Conservation (phyloP, 2,888 invertebrate genomes). For the Netelia virgata region DNA sequence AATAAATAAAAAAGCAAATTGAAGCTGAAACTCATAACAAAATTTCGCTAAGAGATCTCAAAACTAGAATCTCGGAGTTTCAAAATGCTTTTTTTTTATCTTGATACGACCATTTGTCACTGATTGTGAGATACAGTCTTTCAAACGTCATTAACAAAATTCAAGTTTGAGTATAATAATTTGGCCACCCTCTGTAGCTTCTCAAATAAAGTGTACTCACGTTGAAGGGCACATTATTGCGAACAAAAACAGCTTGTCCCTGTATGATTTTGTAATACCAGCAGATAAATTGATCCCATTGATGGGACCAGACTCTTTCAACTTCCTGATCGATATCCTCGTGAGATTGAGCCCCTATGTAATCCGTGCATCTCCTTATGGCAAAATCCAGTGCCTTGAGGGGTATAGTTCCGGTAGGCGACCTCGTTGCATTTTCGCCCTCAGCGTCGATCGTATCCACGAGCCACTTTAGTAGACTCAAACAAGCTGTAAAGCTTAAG, state of each 20-base stretch:
- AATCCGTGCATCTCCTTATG: slow-evolving; percentile 91
- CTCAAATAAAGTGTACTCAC: slow-evolving; percentile 74
- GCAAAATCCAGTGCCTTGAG: slow-evolving; percentile 93
- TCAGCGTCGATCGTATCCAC: slow-evolving; percentile 86
- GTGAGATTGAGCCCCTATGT: slow-evolving; percentile 90
- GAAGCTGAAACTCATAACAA: too few relatives aligned
- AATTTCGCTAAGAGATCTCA: too few relatives aligned
- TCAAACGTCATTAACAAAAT: too few relatives aligned
- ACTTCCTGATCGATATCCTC: slow-evolving; percentile 92
- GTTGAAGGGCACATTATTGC: slow-evolving; percentile 78
- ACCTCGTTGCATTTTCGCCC: slow-evolving; percentile 87
- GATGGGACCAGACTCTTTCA: slow-evolving; percentile 91
- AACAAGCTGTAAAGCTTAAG: slow-evolving; percentile 91
- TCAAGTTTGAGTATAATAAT: too few relatives aligned
- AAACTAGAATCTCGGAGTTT: too few relatives aligned
- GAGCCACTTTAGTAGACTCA: slow-evolving; percentile 93
- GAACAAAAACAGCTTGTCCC: slow-evolving; percentile 79
- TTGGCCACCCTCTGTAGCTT: too few relatives aligned
- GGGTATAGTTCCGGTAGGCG: slow-evolving; percentile 89
- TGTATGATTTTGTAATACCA: slow-evolving; percentile 88
- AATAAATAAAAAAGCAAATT: too few relatives aligned
- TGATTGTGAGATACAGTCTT: too few relatives aligned
- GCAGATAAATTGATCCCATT: slow-evolving; percentile 94
- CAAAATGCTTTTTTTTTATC: too few relatives aligned
- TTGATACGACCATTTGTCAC: too few relatives aligned